Percentiles rank a stretch among this genome's conserved stretches.
Conservation (phyloP, 2,113 vertebrate genomes). For the Chionomys nivalis region DNA sequence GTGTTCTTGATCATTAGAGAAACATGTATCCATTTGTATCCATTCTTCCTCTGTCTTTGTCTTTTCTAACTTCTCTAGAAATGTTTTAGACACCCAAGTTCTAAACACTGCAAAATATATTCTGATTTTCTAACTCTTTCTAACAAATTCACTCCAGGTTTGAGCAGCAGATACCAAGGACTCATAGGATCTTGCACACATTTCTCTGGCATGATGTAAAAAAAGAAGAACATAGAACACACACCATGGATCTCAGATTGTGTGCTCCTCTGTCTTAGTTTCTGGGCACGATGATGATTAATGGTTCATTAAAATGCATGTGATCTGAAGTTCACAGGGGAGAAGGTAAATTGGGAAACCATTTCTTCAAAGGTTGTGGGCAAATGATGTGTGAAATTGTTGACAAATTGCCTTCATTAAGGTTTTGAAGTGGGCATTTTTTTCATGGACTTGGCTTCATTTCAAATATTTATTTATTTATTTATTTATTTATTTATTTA, state of each 20-base stretch:
- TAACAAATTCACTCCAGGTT: conserved; percentile 11
- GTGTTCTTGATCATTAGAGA: background rate
- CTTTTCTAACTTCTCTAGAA: background rate
- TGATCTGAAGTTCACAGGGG: conserved; percentile 82
- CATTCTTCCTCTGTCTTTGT: background rate
- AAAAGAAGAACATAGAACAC: conserved; percentile 24
- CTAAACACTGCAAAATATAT: background rate
- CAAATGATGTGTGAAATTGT: conserved; percentile 90
- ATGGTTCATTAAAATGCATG: conserved; percentile 83
- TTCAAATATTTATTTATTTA: conserved; percentile 55
- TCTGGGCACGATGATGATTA: conserved; percentile 85
- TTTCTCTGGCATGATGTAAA: background rate
- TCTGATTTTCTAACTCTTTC: conserved; percentile 21
- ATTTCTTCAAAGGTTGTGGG: conserved; percentile 82
- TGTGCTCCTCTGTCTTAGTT: conserved; percentile 76
- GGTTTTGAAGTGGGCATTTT: conserved; percentile 80
- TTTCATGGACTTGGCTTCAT: conserved; percentile 78
- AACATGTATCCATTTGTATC: background rate
- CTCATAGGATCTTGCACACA: background rate
- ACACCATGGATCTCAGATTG: conserved; percentile 76
- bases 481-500: conserved; percentile 6
- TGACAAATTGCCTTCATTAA: conserved; percentile 90
- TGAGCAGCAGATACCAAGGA: background rate
- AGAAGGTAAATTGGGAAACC: conserved; percentile 74
- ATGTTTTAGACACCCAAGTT: background rate